Evolutionary conservation across 2,113 vertebrate genomes (phyloP), one percentile per base, ranked within the genome.

Genomic region (Equus quagga): DNA sequence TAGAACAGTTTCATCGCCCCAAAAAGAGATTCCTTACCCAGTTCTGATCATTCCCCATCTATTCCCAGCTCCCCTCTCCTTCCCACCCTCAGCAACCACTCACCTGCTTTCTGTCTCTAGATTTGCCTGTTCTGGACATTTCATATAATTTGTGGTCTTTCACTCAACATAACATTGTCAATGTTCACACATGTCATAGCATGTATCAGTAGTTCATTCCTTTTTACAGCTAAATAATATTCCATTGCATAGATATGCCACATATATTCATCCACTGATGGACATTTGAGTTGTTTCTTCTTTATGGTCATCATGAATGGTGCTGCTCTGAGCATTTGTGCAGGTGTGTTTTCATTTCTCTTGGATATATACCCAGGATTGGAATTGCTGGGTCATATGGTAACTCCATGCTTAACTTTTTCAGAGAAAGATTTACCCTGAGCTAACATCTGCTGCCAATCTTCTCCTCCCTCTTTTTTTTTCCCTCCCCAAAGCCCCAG

Each of bases 81-180:
- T 84, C 62, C 51, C 60, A n/a, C 41, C 9, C 72, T 3, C 62
- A 49, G 23, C 41, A 87, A 85, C 12, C n/a, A 41, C 44, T 78
- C 33, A 11, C 49, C 24, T 46, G 75, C 13, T 87, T 82, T 88
- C 51, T 41, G 6, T 84, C 62, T 81, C 49, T 73, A 94, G 56
- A 94, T 81, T 58, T 94, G 73, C 65, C 65, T 94, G 17, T 91
- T 91, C 56, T 67, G 41, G 24, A 81, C 36, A 69, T 60, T 87
- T 67, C 44, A 82, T 67, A 44, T 82, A 51, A 60, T 67, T 46
- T 69, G 49, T 41, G 8, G 26, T 78, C 64, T 72, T 85, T 85
- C 49, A 51, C 19, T 72, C 67, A 79, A 60, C 19, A 51, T 54
- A 60, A 31, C 87, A 14, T 46, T 75, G 73, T 81, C 31, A 64